Conservation (phyloP, 2,888 invertebrate genomes). For the Amiota communis region DNA sequence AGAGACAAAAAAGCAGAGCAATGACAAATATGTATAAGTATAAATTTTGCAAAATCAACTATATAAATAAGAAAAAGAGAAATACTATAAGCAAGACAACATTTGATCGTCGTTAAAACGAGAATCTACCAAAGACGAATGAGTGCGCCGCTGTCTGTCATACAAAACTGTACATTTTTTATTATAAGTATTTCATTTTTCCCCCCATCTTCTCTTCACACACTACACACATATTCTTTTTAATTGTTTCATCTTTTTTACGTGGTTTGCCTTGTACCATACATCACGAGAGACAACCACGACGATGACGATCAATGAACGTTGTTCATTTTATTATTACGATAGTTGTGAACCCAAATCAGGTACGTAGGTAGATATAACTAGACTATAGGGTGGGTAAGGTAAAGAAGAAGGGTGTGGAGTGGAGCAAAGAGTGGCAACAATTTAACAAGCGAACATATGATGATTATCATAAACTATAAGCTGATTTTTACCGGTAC, state of each 20-base stretch:
- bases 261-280: constrained; percentile 3
- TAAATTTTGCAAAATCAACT: neutral
- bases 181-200: constrained; percentile 23
- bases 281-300: no score
- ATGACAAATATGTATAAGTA: constrained; percentile 23
- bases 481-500: constrained; percentile 54
- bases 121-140: neutral
- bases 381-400: no score
- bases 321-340: no score
- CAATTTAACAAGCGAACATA: constrained; percentile 52
- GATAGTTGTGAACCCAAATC: no score
- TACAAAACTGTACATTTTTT: constrained; percentile 53
- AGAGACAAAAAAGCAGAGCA: constrained; percentile 21
- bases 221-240: constrained; percentile 2
- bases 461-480: constrained; percentile 51
- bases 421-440: constrained; percentile 7
- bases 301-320: no score
- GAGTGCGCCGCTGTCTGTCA: neutral
- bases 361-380: no score
- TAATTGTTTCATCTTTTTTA: neutral
- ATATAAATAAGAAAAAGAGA: constrained; percentile 1
- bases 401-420: no score
- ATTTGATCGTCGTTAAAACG: neutral
- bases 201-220: neutral
- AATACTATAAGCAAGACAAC: constrained; percentile 34